phyloP scores from a whole-genome alignment of 2,797 vertebrate genomes.

The Lacerta agilis region DNA sequence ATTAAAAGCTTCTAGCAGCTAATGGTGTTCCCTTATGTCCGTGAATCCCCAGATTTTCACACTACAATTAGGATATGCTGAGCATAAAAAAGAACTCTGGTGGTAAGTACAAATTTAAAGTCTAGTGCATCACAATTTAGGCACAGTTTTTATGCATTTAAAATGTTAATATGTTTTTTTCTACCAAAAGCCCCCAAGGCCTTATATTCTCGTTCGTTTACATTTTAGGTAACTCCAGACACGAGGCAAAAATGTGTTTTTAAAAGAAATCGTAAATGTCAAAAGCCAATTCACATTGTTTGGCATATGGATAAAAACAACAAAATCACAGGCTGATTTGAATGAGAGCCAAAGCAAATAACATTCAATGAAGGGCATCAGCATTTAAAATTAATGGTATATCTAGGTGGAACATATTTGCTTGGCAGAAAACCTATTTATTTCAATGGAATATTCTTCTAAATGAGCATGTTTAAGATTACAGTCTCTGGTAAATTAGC shows the following conservation, averaged over 20 bases:
- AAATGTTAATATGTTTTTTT: background rate
- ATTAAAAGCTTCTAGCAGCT: background rate
- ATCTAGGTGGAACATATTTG: background rate
- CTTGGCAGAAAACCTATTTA: too few relatives aligned
- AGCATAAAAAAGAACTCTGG: background rate
- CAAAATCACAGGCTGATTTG: background rate
- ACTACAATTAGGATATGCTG: background rate
- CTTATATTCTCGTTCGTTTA: background rate
- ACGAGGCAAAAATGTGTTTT: too few relatives aligned
- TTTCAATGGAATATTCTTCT: too few relatives aligned
- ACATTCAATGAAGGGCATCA: background rate
- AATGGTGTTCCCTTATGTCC: background rate
- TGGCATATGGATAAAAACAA: background rate
- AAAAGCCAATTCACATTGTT: background rate
- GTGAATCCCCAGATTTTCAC: background rate
- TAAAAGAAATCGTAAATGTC: background rate
- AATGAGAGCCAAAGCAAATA: background rate
- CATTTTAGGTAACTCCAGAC: too few relatives aligned
- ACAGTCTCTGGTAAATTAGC: background rate
- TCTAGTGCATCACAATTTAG: background rate
- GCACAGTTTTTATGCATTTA: background rate
- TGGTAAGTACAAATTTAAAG: rapidly evolving
- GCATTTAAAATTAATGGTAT: background rate
- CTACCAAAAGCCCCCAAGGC: too few relatives aligned
- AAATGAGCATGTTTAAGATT: background rate